These are phyloP conservation scores for Pseudococcus jackbeardsleyi DNA, from an alignment of 2,888 invertebrate species.

Conservation along the genomic window DNA sequence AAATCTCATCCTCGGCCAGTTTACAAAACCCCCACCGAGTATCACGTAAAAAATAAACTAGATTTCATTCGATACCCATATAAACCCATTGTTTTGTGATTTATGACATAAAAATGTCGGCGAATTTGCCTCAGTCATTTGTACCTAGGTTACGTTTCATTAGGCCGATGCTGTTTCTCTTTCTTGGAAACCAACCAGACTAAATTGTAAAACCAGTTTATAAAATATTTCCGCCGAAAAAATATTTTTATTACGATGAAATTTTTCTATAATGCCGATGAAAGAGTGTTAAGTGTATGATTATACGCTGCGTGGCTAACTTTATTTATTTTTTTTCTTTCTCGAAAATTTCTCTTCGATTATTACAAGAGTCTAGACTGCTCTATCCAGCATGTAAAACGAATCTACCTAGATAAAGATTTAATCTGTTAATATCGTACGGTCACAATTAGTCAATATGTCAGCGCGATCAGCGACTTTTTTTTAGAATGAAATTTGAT, in stretches of 20 bases:
- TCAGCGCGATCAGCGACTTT: neutral
- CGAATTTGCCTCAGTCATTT: neutral
- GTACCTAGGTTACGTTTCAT: constrained; percentile 24
- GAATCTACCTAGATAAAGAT: neutral
- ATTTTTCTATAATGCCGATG: constrained; percentile 24
- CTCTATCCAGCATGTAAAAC: neutral
- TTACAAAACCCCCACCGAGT: neutral
- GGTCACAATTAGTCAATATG: constrained; percentile 17
- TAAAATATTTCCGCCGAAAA: constrained; percentile 43
- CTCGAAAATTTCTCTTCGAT: constrained; percentile 13
- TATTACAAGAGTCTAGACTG: constrained; percentile 43
- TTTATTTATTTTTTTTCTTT: constrained; percentile 20
- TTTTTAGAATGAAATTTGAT: constrained; percentile 14
- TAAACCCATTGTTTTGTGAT: constrained; percentile 3
- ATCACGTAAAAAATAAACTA: neutral
- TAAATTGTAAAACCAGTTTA: constrained; percentile 45
- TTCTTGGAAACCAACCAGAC: constrained; percentile 50
- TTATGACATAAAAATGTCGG: constrained; percentile 16
- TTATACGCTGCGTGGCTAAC: neutral
- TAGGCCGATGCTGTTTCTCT: neutral
- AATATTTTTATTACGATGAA: constrained; percentile 52
- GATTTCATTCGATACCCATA: constrained; percentile 16
- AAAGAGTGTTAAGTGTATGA: constrained; percentile 32
- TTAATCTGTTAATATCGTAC: neutral
- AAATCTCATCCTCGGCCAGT: neutral